These are phyloP conservation scores for Thamnophis sirtalis DNA, from an alignment of 2,113 vertebrate species.

Conservation along the genomic window DNA sequence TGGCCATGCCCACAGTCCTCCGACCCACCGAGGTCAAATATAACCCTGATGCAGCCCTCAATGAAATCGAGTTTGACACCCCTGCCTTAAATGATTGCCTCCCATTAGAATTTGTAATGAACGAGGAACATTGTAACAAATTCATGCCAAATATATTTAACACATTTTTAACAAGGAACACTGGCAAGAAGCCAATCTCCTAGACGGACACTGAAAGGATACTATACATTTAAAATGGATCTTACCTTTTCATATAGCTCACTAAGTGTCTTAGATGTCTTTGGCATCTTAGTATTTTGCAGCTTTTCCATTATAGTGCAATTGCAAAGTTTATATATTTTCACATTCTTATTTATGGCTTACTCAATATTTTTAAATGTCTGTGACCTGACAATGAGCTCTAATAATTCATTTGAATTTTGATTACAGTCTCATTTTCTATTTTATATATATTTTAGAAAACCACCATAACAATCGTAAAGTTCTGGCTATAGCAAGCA, in stretches of 20 bases:
- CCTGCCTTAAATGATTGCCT: constrained; percentile 84
- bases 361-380: neutral
- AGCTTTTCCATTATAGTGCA: constrained; percentile 50
- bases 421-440: neutral
- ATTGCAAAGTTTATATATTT: constrained; percentile 40
- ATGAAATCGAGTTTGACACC: too few relatives aligned
- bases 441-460: neutral
- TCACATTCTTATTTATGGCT: neutral
- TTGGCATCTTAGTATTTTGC: constrained; percentile 59
- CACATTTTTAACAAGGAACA: constrained; percentile 85
- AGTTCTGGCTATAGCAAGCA: neutral
- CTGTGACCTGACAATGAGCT: neutral
- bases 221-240: constrained; percentile 78
- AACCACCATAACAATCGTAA: neutral
- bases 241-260: constrained; percentile 77
- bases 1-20: too few relatives aligned
- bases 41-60: too few relatives aligned
- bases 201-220: constrained; percentile 79
- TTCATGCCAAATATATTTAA: constrained; percentile 81
- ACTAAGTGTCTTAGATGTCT: constrained; percentile 77
- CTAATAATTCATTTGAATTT: neutral
- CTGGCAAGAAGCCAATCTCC: constrained; percentile 80
- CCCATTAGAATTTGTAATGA: constrained; percentile 87
- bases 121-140: constrained; percentile 65
- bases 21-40: too few relatives aligned